Evolutionary conservation across 2,113 vertebrate genomes (phyloP).

Genomic region (Sorex araneus): DNA sequence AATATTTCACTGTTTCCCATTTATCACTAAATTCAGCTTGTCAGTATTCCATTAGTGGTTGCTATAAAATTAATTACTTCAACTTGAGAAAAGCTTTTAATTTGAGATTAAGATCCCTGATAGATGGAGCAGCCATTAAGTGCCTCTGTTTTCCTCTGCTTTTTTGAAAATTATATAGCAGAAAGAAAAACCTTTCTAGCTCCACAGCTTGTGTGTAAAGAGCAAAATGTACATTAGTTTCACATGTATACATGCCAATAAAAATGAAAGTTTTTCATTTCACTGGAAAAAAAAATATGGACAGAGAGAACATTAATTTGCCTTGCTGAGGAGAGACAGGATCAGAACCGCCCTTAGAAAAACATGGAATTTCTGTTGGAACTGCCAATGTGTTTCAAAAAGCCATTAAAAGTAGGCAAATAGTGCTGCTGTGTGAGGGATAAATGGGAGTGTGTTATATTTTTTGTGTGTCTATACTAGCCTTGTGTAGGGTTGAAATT

Average conservation of each 20-base stretch:
- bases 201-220: background rate
- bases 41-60: slow-evolving; percentile 16
- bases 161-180: slow-evolving; percentile 30
- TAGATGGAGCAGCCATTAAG: background rate
- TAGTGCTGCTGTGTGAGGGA: background rate
- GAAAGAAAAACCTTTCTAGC: background rate
- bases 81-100: slow-evolving; percentile 51
- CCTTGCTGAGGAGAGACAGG: slow-evolving; percentile 19
- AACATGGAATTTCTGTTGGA: slow-evolving; percentile 25
- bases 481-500: background rate
- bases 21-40: slow-evolving; percentile 23
- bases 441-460: slow-evolving; percentile 2
- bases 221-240: background rate
- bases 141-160: background rate
- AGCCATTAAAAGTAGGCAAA: background rate
- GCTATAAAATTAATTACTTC: slow-evolving; percentile 11
- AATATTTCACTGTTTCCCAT: slow-evolving; percentile 41
- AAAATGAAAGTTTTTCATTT: slow-evolving; percentile 31
- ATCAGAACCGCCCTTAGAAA: background rate
- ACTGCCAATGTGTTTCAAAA: slow-evolving; percentile 52
- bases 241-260: background rate
- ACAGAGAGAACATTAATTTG: slow-evolving; percentile 40
- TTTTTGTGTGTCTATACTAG: background rate
- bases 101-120: slow-evolving; percentile 23
- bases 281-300: slow-evolving; percentile 15